Evolutionary conservation across 2,797 vertebrate species (phyloP), one percentile per base, ranked within the genome.

Genomic region (Fundulus diaphanus): DNA sequence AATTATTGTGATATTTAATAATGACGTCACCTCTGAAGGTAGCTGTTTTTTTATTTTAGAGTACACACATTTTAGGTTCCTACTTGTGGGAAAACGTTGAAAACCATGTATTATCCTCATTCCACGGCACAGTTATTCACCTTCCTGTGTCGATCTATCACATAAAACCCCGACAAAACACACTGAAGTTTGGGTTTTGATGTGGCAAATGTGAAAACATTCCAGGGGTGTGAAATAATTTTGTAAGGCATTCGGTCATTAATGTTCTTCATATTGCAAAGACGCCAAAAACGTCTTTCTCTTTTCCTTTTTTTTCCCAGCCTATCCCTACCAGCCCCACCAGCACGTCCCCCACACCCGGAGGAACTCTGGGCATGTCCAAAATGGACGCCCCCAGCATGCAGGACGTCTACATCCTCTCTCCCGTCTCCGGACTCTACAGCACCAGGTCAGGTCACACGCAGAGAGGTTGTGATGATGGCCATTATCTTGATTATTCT

Each of bases 401-500:
- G 83, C 96, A 97, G 83, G 96, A 97, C 6, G 95, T 97, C 76
- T 97, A 97, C 74, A 97, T 97, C 78, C 95, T 97, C 16, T 97
- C 96, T 54, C 96, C 96, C 0, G 93, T 97, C 85, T 96, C 97
- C 35, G 96, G 96, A 87, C 93, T 96, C 84, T 96, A 96, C 70
- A 93, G 94, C 74, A 94, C 96, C 91, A 97, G 97, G 97, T 97
- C 94, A 89, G 83, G 7, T 1, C 0, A 9, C 51, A 27, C 68
- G 29, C 67, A 59, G 51, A 33, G 68, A 77, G 70, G 72, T 73
- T 80, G 73, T 77, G 65, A 79, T 84, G 68, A 68, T 52, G 29
- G 57, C 37, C 29, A 70, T 85, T 68, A 78, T 1, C 8, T 5
- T 82, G 74, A 86, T 84, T 75, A 72, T 79, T 24, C 69, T 70